Conservation (phyloP, 2,888 invertebrate genomes). For the Troides helena region DNA sequence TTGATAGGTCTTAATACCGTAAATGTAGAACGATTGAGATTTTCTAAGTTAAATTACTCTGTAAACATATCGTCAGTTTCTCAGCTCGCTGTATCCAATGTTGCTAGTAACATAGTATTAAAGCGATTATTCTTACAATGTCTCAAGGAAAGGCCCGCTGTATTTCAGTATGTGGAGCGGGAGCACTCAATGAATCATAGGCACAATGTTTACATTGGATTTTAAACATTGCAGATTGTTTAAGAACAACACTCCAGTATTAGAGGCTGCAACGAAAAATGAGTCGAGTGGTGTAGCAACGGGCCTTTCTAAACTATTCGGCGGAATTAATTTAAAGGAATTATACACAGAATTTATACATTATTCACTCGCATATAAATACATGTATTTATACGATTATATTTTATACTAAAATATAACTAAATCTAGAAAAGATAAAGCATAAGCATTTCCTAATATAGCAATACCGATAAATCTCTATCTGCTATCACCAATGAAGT, state of each 20-base stretch:
- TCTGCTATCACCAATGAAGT: too few relatives aligned
- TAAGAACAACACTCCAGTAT: slow-evolving; percentile 43
- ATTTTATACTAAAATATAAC: too few relatives aligned
- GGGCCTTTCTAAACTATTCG: slow-evolving; percentile 6
- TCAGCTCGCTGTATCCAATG: not conserved
- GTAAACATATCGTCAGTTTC: too few relatives aligned
- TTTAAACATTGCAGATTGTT: slow-evolving; percentile 54
- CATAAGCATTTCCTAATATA: too few relatives aligned
- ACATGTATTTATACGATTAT: too few relatives aligned
- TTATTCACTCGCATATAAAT: not conserved
- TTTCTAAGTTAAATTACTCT: too few relatives aligned
- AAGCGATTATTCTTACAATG: slow-evolving; percentile 26
- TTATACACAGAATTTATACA: too few relatives aligned
- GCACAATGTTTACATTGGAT: slow-evolving; percentile 46
- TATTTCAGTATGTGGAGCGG: slow-evolving; percentile 51
- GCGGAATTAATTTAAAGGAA: not conserved
- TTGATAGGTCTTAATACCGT: too few relatives aligned
- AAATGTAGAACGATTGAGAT: too few relatives aligned
- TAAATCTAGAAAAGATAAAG: too few relatives aligned
- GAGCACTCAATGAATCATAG: slow-evolving; percentile 58
- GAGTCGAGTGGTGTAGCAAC: slow-evolving; percentile 18
- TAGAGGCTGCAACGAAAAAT: slow-evolving; percentile 31
- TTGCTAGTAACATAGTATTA: slow-evolving; percentile 19
- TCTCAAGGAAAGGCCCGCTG: slow-evolving; percentile 34
- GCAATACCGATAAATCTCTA: too few relatives aligned